Evolutionary conservation across 1,140 invertebrate species (phyloP).

Genomic region (Camponotus pennsylvanicus): DNA sequence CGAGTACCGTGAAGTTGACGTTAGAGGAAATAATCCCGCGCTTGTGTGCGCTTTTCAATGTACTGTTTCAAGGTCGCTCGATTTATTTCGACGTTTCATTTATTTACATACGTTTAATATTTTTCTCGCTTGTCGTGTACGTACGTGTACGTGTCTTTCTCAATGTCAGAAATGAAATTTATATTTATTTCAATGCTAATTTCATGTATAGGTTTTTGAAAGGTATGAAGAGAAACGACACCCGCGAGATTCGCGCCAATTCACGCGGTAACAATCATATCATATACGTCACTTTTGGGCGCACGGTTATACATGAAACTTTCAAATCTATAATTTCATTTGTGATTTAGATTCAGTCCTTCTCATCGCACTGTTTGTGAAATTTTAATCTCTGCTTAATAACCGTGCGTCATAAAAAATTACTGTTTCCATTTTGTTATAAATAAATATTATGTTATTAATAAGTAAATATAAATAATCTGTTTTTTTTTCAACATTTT

Average conservation of each 20-base stretch:
- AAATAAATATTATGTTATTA: neutral
- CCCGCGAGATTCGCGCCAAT: neutral
- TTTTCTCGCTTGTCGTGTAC: neutral
- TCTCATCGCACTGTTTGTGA: neutral
- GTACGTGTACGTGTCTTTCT: neutral
- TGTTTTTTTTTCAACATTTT: too few species aligned
- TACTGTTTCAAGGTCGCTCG: constrained; percentile 28
- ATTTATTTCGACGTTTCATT: neutral
- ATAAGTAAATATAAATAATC: too few species aligned
- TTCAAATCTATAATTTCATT: neutral
- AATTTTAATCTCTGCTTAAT: constrained; percentile 5
- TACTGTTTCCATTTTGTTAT: neutral
- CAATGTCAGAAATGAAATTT: neutral
- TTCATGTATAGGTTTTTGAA: neutral
- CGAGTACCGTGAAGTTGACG: neutral
- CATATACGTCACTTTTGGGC: neutral
- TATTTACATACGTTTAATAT: neutral
- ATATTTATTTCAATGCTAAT: neutral
- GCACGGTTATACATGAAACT: constrained; percentile 2
- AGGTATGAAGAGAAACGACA: neutral
- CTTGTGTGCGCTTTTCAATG: neutral
- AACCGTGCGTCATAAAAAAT: neutral
- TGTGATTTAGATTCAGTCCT: neutral
- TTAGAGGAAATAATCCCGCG: neutral
- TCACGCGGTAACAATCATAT: neutral